A percentile compares a stretch with the other conserved stretches of the same genome.
phyloP scores from a whole-genome alignment of 2,888 invertebrate genomes.

The Fragum fragum region DNA sequence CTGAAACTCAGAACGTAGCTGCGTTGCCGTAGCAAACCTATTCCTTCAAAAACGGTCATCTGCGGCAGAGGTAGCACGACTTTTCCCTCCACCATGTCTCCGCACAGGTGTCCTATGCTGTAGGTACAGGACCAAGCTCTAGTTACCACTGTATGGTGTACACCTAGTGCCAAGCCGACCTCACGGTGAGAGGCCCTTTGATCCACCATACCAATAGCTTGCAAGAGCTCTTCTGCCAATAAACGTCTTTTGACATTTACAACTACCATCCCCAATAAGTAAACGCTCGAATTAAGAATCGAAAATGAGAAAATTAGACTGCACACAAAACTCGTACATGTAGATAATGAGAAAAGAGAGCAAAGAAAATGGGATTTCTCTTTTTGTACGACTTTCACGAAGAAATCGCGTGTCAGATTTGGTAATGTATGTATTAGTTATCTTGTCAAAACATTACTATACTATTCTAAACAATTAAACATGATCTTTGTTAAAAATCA shows the following conservation, averaged over 20 bases:
- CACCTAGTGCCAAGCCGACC: constrained; percentile 33
- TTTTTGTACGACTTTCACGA: background rate
- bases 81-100: constrained; percentile 26
- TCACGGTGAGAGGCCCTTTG: constrained; percentile 26
- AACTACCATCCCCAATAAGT: constrained; percentile 14
- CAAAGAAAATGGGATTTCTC: background rate
- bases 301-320: background rate
- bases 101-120: constrained; percentile 40
- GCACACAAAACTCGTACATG: background rate
- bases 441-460: background rate
- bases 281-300: background rate
- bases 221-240: constrained; percentile 24
- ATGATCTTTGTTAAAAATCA: background rate
- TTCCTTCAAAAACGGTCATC: constrained; percentile 8
- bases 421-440: background rate
- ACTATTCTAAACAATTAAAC: background rate
- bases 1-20: constrained; percentile 31
- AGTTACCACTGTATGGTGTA: constrained; percentile 29
- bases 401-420: background rate
- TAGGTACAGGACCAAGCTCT: constrained; percentile 37
- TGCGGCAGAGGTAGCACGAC: constrained; percentile 14
- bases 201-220: constrained; percentile 27
- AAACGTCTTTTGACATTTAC: constrained; percentile 25
- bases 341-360: background rate
- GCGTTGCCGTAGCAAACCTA: constrained; percentile 31